These are phyloP conservation scores for Oryzias melastigma DNA, from an alignment of 2,113 vertebrate species.

Conservation along the genomic window DNA sequence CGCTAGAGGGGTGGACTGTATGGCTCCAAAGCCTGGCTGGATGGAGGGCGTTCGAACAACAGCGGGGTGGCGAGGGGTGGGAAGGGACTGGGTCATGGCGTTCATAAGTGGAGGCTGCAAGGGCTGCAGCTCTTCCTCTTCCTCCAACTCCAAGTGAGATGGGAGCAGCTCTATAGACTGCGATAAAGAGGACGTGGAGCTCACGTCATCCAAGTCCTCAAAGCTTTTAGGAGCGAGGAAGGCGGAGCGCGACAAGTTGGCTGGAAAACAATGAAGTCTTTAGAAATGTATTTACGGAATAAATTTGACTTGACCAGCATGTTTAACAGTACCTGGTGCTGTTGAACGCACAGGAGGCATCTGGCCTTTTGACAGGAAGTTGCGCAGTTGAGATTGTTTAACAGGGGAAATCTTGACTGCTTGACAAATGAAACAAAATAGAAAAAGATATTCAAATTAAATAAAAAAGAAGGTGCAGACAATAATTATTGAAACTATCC, in stretches of 20 bases:
- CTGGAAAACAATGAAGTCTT: slow-evolving; percentile 62
- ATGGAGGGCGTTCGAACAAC: slow-evolving; percentile 88
- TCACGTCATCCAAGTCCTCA: slow-evolving; percentile 93
- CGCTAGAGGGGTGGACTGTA: slow-evolving; percentile 77
- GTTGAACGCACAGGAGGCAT: slow-evolving; percentile 91
- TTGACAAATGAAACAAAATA: slow-evolving; percentile 23
- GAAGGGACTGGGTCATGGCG: slow-evolving; percentile 9
- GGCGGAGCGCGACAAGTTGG: slow-evolving; percentile 89
- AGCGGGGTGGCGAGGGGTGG: slow-evolving; percentile 79
- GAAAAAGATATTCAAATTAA: neutral
- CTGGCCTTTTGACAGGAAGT: slow-evolving; percentile 93
- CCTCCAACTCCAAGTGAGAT: slow-evolving; percentile 65
- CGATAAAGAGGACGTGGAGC: slow-evolving; percentile 87
- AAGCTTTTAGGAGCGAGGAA: slow-evolving; percentile 91
- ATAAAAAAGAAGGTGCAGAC: neutral
- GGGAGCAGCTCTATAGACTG: slow-evolving; percentile 85
- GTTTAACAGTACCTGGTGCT: slow-evolving; percentile 86
- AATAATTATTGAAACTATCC: no score
- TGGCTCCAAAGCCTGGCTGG: slow-evolving; percentile 79
- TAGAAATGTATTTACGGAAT: no score
- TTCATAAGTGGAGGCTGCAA: slow-evolving; percentile 37
- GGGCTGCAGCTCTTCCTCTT: slow-evolving; percentile 69
- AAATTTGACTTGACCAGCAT: no score
- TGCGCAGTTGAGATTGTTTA: slow-evolving; percentile 91
- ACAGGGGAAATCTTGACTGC: slow-evolving; percentile 85